phyloP scores from a whole-genome alignment of 2,888 invertebrate species.

The Epirrhoe tristata region DNA sequence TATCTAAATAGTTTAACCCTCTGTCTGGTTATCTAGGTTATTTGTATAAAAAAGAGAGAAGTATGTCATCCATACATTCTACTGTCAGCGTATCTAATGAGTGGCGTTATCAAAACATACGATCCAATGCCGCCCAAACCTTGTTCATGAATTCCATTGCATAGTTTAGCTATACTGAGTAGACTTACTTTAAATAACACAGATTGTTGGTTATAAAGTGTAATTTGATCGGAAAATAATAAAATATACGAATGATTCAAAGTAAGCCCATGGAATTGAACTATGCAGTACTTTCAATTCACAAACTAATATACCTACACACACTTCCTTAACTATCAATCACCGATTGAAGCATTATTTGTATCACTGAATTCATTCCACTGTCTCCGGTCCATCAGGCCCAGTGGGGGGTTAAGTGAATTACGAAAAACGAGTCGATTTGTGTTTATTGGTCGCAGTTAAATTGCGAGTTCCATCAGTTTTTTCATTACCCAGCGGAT shows the following conservation, averaged over 20 bases:
- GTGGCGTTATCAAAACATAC: conserved; percentile 56
- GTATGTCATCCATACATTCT: conserved; percentile 2
- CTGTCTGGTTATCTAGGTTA: background rate
- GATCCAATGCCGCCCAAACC: conserved; percentile 64
- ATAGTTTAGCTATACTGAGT: conserved; percentile 44
- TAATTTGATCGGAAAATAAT: too few relatives aligned
- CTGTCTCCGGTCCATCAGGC: conserved; percentile 40
- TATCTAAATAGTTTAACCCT: too few relatives aligned
- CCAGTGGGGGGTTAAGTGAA: conserved; percentile 58
- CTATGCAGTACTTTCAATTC: background rate
- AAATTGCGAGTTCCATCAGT: conserved; percentile 40
- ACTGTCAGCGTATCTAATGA: conserved; percentile 55
- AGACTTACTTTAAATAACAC: background rate
- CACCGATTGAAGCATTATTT: conserved; percentile 4
- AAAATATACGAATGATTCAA: too few relatives aligned
- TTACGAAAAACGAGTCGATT: conserved; percentile 65
- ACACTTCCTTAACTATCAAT: background rate
- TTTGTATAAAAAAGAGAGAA: background rate
- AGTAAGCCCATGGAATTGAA: too few relatives aligned
- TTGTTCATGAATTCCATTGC: conserved; percentile 46
- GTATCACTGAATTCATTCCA: conserved; percentile 31
- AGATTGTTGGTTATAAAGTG: background rate
- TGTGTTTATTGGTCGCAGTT: conserved; percentile 52
- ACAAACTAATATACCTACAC: background rate
- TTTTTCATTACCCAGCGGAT: conserved; percentile 32